A percentile compares a stretch with the other conserved stretches of the same genome.
Evolutionary conservation across 2,888 invertebrate species (phyloP).

Genomic region (Epirrita christyi): DNA sequence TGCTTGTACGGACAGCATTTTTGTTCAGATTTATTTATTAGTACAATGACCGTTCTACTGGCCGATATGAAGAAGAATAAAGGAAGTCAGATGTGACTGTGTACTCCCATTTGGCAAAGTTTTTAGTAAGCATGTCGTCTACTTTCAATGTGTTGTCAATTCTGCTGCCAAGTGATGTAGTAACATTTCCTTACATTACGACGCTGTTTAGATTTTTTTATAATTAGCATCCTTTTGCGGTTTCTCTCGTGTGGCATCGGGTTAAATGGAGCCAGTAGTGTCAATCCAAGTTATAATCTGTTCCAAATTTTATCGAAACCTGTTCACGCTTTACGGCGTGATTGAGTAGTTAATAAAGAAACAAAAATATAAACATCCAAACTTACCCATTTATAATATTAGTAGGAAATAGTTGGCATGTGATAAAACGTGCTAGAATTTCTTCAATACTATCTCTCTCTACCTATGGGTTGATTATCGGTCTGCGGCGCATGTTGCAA

Average conservation of each 20-base stretch:
- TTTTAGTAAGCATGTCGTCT: slow-evolving; percentile 42
- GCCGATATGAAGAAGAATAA: slow-evolving; percentile 49
- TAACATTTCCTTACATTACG: slow-evolving; percentile 27
- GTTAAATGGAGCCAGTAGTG: no score
- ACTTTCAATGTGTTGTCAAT: slow-evolving; percentile 45
- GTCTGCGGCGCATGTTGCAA: not conserved
- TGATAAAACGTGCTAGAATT: slow-evolving; percentile 9
- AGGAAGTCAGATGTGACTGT: slow-evolving; percentile 45
- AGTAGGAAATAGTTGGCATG: not conserved
- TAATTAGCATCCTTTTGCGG: no score
- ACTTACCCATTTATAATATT: not conserved
- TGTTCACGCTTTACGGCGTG: not conserved
- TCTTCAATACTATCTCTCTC: not conserved
- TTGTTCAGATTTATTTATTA: slow-evolving; percentile 22
- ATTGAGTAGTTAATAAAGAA: not conserved
- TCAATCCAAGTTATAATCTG: not conserved
- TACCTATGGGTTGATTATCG: no score
- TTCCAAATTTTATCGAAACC: no score
- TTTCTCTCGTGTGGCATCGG: no score
- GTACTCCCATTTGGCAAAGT: slow-evolving; percentile 55
- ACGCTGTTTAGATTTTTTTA: not conserved
- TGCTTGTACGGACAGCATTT: slow-evolving; percentile 42
- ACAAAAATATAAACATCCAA: not conserved
- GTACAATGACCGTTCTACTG: slow-evolving; percentile 51
- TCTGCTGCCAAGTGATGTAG: slow-evolving; percentile 48